These are phyloP conservation scores for Aphelocoma californica DNA, from an alignment of 2,797 vertebrate species.

Conservation along the genomic window DNA sequence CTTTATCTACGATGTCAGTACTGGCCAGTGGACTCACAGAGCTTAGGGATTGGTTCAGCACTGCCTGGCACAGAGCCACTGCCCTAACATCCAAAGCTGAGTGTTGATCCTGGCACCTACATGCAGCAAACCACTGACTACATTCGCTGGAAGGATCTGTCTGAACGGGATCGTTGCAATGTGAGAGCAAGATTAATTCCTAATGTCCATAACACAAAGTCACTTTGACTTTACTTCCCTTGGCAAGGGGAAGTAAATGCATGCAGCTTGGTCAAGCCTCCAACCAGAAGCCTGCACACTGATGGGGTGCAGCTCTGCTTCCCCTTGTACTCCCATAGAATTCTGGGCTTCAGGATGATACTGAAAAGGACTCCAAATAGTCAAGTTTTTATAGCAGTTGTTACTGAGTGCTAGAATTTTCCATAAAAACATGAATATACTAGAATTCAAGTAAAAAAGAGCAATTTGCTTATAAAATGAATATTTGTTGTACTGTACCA, in stretches of 20 bases:
- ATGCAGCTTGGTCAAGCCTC: neutral
- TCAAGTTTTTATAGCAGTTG: neutral
- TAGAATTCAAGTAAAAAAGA: conserved; percentile 14
- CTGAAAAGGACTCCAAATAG: neutral
- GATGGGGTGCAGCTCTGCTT: neutral
- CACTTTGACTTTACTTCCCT: neutral
- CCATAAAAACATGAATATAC: conserved; percentile 30
- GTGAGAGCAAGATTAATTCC: neutral
- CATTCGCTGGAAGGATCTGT: neutral
- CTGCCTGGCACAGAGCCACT: neutral
- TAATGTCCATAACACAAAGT: neutral
- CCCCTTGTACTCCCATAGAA: neutral
- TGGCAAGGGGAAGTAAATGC: neutral
- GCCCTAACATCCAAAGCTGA: neutral
- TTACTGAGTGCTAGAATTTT: conserved; percentile 18
- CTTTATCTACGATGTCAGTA: neutral
- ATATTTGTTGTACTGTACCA: neutral
- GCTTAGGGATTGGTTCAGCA: neutral
- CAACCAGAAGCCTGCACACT: neutral
- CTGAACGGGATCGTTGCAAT: neutral
- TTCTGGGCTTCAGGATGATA: neutral
- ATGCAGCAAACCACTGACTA: neutral
- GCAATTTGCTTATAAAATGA: conserved; percentile 36
- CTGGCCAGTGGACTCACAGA: neutral
- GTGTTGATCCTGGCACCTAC: neutral